Evolutionary conservation across 2,113 vertebrate species (phyloP), one percentile per base, ranked within the genome.

Genomic region (Trinectes maculatus): DNA sequence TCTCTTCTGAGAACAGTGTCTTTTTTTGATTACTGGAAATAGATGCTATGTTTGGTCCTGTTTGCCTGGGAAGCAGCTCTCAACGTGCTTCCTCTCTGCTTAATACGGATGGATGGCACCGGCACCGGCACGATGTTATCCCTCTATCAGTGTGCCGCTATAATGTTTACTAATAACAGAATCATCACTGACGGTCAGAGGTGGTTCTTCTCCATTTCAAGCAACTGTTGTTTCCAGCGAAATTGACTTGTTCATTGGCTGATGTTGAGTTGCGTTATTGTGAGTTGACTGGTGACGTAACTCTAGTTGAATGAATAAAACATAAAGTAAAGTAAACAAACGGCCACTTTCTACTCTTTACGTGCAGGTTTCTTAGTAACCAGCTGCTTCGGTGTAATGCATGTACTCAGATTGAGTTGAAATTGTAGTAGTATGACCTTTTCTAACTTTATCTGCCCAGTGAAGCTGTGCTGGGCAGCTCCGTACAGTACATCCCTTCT

Each of bases 81-180:
- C 51, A 42, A 25, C 44, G 12, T 63, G 57, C 44, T 74, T 64
- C 31, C 48, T 83, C 25, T 67, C 72, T 76, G 51, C 22, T 28
- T 71, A 71, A 77, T 80, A 40, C 53, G 70, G 59, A 86, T 47
- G 54, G 74, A 85, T 69, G 55, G 72, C 62, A 82, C 70, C 79
- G 82, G 82, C 58, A 54, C 58, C 75, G 64, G 46, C n/a, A n/a
- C n/a, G n/a, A n/a, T n/a, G 75, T 58, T 54, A 71, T 67, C 58
- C 64, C 48, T 58, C 53, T 49, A 60, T 59, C 26, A 40, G 13
- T 31, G 49, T 68, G 66, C 39, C 28, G 46, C 31, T 79, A 33
- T 86, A 80, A 69, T 82, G 65, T 63, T 42, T 55, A 61, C 29
- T 67, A 60, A 42, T 54, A 52, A 52, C 54, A 42, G 24, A 56